Evolutionary conservation across 2,113 vertebrate genomes (phyloP).

Genomic region (Synodontis membranacea): DNA sequence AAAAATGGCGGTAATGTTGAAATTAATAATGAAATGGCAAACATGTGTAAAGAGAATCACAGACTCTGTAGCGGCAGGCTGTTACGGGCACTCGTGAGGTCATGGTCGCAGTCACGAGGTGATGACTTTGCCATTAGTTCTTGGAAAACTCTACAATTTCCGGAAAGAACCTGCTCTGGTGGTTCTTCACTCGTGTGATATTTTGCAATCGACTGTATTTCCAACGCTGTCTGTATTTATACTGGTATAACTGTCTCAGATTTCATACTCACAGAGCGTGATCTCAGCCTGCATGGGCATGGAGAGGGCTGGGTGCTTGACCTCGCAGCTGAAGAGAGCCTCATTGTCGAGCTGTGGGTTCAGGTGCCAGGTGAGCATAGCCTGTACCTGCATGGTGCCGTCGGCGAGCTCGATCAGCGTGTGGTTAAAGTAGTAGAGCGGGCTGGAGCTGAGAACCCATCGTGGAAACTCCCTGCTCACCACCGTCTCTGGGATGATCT

Average conservation of each 20-base stretch:
- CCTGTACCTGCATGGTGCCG: conserved; percentile 85
- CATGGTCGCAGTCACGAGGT: not conserved
- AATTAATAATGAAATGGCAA: not conserved
- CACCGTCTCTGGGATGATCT: conserved; percentile 84
- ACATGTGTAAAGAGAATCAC: not conserved
- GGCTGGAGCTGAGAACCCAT: conserved; percentile 86
- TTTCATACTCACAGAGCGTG: conserved; percentile 82
- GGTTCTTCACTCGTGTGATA: not conserved
- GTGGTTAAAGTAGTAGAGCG: conserved; percentile 85
- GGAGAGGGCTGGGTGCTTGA: conserved; percentile 90
- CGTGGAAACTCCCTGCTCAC: conserved; percentile 90
- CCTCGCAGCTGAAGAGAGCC: conserved; percentile 94
- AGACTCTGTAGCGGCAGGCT: not conserved
- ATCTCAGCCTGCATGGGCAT: conserved; percentile 97
- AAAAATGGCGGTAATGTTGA: too few species aligned
- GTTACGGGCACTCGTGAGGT: not conserved
- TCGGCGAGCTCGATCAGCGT: conserved; percentile 75
- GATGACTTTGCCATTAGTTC: not conserved
- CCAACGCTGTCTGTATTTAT: not conserved
- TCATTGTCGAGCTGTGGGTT: conserved; percentile 93
- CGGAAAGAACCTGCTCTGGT: not conserved
- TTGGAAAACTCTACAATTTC: not conserved
- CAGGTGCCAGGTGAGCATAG: conserved; percentile 89
- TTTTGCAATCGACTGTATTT: not conserved
- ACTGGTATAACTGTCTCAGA: too few species aligned